Evolutionary conservation across 2,113 vertebrate species (phyloP), one percentile per base, ranked within the genome.

Genomic region (Polyodon spathula): DNA sequence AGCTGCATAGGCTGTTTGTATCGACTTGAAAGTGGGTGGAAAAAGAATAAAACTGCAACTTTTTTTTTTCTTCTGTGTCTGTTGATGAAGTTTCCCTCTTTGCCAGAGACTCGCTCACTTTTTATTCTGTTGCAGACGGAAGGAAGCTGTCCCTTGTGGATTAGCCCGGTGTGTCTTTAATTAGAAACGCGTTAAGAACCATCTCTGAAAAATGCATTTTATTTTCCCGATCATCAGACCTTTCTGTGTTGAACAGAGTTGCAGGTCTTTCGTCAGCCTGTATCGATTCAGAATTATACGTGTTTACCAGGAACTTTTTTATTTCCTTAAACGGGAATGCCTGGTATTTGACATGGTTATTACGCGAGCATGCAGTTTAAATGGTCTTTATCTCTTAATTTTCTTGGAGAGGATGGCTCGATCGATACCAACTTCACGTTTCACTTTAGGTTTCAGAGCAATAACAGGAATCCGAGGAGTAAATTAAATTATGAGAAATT

Each of bases 111-210:
- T 59, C 67, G 61, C 74, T 71, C 72, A 70, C 86, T 78, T 81
- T 86, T 89, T 89, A n/a, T n/a, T n/a, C n/a, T 63, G 73, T 74
- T 68, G 66, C 74, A 70, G 83, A 86, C 82, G 83, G 68, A 74
- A 74, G 80, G 78, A 81, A n/a, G 73, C 68, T 67, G 84, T 88
- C 88, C 85, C 84, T 54, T 70, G 72, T 65, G 86, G 70, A 68
- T 81, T 73, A 81, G 67, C 77, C 74, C 71, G 66, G 63, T 67
- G 63, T 59, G 67, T 71, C 75, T 75, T 74, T 74, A 74, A 76
- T 73, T 76, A 75, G 72, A 71, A 76, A 74, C 68, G 60, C 70
- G 73, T 67, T 70, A 73, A 64, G 60, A 60, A 67, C 73, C 67
- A 65, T 68, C 60, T 63, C 71, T 60, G 63, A 50, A 72, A 63